Base-by-base conservation (phyloP, 1,140 invertebrate genomes). In the Nautilus pompilius region DNA sequence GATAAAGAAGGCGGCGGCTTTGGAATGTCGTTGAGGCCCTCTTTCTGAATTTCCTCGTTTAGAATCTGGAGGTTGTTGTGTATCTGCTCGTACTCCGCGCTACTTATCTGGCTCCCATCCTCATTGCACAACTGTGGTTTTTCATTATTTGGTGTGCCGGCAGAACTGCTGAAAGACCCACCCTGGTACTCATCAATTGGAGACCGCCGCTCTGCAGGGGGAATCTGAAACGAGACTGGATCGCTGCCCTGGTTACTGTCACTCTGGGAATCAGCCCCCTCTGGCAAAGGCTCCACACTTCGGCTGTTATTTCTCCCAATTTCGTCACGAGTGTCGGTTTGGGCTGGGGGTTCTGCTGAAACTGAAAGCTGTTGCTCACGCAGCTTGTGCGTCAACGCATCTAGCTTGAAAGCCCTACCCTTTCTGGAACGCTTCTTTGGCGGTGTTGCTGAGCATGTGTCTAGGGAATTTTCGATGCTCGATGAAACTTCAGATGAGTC, bases 331-430 rank as follows among this genome's bases (percentile, higher is more conserved):
- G 65, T 70, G 17, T 75, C 71, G 20, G 67, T 65, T 26, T 58
- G 63, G 58, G 71, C 69, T 41, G 62, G 68, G 2, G 63, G 58
- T 29, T 60, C 58, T 0, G 53, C n/a, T 17, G 63, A 59, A 29
- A 61, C 59, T 10, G 62, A n/a, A n/a, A n/a, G 53, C 28, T 70
- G 66, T 61, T 78, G 76, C 49, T 80, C 78, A 58, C 83, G 82
- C 2, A 86, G 77, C 28, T 85, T 81, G 51, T 87, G 66, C 5
- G 85, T 80, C 2, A 87, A 83, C 2, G 86, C 84, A 29, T 91
- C 89, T 36, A 93, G 78, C 63, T 92, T 93, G 70, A 88, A 88
- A 0, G 92, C 91, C 57, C 87, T 88, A 0, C 90, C 91, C 77
- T 93, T 93, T 62, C 92, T 86, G 33, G 91, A 86, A 71, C 87